Evolutionary conservation across 2,888 invertebrate genomes (phyloP).

Genomic region (Leucophenga montana): DNA sequence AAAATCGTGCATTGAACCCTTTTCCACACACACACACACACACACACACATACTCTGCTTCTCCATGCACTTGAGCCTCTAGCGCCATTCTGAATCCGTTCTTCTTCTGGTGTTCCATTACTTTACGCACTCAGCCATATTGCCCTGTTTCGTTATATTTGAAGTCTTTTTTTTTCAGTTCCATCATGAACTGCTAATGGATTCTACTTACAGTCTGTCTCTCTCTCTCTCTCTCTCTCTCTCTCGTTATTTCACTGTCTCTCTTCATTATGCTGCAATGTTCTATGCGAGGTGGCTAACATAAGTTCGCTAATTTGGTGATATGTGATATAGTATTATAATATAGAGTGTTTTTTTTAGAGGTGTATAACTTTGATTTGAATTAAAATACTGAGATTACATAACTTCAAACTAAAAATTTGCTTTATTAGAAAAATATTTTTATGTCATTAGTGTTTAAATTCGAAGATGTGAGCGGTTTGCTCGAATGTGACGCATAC

Average conservation of each 20-base stretch:
- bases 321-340: too few species aligned
- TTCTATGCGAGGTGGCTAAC: too few species aligned
- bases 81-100: slow-evolving; percentile 12
- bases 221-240: slow-evolving; percentile 34
- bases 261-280: slow-evolving; percentile 24
- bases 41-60: slow-evolving; percentile 25
- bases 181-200: slow-evolving; percentile 52
- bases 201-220: slow-evolving; percentile 43
- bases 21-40: slow-evolving; percentile 42
- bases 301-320: too few species aligned
- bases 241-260: slow-evolving; percentile 17
- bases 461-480: too few species aligned
- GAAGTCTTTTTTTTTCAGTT: slow-evolving; percentile 46
- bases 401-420: too few species aligned
- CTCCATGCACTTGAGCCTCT: slow-evolving; percentile 18
- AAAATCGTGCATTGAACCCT: slow-evolving; percentile 66
- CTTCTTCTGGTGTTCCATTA: slow-evolving; percentile 28
- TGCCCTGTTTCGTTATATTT: background rate
- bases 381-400: too few species aligned
- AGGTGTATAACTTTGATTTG: too few species aligned
- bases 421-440: too few species aligned
- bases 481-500: too few species aligned
- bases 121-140: slow-evolving; percentile 3
- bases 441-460: too few species aligned
- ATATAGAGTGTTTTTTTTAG: too few species aligned